Evolutionary conservation across 2,888 invertebrate species (phyloP).

Genomic region (Epinotia bilunana): DNA sequence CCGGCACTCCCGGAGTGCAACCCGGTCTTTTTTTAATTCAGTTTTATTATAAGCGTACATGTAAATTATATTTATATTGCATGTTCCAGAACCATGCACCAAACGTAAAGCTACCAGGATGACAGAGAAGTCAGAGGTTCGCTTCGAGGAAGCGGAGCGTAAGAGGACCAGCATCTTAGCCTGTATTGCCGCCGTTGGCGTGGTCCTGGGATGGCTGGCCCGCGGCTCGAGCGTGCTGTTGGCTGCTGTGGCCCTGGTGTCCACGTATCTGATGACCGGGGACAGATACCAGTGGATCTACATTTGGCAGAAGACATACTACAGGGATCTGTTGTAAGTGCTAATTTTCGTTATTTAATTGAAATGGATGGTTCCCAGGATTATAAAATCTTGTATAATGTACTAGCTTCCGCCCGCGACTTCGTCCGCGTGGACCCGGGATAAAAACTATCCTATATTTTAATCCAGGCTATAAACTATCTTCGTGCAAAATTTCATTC

Average conservation of each 20-base stretch:
- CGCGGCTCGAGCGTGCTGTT: conserved; percentile 58
- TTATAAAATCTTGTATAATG: no score
- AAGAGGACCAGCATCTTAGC: conserved; percentile 63
- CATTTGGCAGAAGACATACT: conserved; percentile 75
- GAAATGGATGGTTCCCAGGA: no score
- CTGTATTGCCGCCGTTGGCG: conserved; percentile 58
- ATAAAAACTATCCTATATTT: no score
- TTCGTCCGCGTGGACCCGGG: no score
- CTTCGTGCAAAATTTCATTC: no score
- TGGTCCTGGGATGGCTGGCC: conserved; percentile 61
- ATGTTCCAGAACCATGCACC: conserved; percentile 38
- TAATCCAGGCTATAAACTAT: no score
- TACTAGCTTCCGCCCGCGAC: no score
- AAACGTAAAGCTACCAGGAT: conserved; percentile 63
- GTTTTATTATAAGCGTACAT: no score
- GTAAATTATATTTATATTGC: no score
- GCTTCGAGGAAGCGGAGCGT: conserved; percentile 76
- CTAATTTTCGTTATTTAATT: not conserved
- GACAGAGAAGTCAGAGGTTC: conserved; percentile 72
- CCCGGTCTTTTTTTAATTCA: no score
- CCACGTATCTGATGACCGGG: conserved; percentile 72
- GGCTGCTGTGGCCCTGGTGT: conserved; percentile 59
- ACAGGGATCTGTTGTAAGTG: conserved; percentile 75
- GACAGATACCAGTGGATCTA: conserved; percentile 80
- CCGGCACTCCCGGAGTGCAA: no score